Evolutionary conservation across 2,113 vertebrate genomes (phyloP), one percentile per base, ranked within the genome.

Genomic region (Collichthys lucidus): DNA sequence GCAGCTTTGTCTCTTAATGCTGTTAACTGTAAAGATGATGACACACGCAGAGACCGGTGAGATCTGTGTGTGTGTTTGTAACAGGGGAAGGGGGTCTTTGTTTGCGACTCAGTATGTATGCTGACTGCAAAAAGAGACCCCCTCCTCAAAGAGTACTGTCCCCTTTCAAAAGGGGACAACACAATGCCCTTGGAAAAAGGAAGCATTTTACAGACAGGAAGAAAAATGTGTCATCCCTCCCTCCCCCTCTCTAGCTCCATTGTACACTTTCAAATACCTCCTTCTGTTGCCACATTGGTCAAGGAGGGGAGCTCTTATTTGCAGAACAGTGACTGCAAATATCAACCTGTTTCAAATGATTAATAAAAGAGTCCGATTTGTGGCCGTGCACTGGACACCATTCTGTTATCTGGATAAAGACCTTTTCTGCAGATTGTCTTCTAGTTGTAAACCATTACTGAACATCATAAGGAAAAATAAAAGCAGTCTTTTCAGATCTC

Each of bases 161-260:
- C 83, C 14, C n/a, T 72, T 35, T 82, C 50, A 77, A 65, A 64
- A 65, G 8, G 22, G 35, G 35, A 40, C 35, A 40, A 49, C 26
- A 14, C 44, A 40, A 40, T 40, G 35, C 9, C 4, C 22, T 29
- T 11, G 29, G 2, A 20, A 67, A 86, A 62, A 83, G 50, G 74
- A 72, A 70, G 76, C 22, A 80, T 79, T 90, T 91, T 85, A 87
- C 84, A 87, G 73, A 79, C 78, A 86, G 86, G 68, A 84, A 85
- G 80, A 84, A 79, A 86, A 85, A 83, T 88, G 76, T 82, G 76
- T 84, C 71, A 83, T 74, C 83, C 76, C 60, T 76, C 82, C 82
- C 67, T 44, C 66, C 60, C 68, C 60, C 50, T 56, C 68, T 74
- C 52, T 49, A 17, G 40, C 53, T 71, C 61, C 60, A 47, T 85